A percentile compares a stretch with the other conserved stretches of the same genome.
Conservation (phyloP, 1,140 invertebrate species). For the Panagrolaimus sp. region DNA sequence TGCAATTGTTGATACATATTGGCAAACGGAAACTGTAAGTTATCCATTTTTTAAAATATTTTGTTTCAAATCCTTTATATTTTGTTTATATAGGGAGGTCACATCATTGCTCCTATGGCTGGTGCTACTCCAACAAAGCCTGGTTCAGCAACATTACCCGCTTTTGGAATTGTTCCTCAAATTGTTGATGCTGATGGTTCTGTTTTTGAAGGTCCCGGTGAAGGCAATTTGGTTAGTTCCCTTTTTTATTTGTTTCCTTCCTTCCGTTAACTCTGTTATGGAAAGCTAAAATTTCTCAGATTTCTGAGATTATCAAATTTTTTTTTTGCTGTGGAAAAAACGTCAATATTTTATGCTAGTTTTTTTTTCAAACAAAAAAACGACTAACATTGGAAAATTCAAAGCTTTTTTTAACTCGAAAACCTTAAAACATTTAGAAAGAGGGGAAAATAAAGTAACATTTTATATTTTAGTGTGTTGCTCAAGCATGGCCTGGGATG, state of each 20-base stretch:
- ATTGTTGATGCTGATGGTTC: conserved; percentile 80
- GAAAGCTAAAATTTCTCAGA: not conserved
- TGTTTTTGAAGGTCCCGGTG: conserved; percentile 71
- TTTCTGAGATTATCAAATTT: conserved; percentile 1
- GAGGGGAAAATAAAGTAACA: not conserved
- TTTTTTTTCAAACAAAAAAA: not conserved
- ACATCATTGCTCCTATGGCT: conserved; percentile 82
- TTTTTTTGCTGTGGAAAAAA: not conserved
- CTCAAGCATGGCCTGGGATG: conserved; percentile 89
- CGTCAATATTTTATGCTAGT: not conserved
- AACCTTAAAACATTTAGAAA: no score
- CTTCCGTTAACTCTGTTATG: conserved; percentile 64
- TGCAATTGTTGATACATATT: conserved; percentile 92
- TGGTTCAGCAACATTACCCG: conserved; percentile 87
- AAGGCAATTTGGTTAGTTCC: conserved; percentile 62
- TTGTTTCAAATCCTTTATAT: not conserved
- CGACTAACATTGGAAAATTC: no score
- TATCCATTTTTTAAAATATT: not conserved
- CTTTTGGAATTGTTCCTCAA: conserved; percentile 85
- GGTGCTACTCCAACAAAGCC: conserved; percentile 89
- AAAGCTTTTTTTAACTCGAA: no score
- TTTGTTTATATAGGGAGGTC: conserved; percentile 59
- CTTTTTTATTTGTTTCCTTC: conserved; percentile 77
- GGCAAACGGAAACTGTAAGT: conserved; percentile 69
- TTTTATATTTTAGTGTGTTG: conserved; percentile 76